These are phyloP conservation scores for Podocnemis expansa DNA, from an alignment of 2,113 vertebrate genomes.

Conservation along the genomic window DNA sequence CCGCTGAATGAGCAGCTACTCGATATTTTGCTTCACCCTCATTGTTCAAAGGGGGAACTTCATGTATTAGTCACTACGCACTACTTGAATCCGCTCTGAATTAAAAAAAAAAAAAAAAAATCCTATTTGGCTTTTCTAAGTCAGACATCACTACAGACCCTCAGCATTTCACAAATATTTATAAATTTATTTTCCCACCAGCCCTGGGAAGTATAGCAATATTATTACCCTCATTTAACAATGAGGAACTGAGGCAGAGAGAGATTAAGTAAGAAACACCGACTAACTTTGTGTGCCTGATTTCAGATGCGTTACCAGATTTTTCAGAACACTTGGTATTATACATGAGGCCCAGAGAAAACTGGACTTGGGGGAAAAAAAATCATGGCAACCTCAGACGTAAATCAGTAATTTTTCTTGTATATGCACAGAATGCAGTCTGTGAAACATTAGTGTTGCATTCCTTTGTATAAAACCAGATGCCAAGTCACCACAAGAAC, in stretches of 20 bases:
- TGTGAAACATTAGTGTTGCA: background rate
- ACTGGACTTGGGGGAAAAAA: background rate
- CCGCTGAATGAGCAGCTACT: background rate
- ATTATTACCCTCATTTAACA: too few relatives aligned
- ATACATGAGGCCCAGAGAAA: background rate
- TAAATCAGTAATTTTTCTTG: background rate
- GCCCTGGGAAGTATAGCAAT: too few relatives aligned
- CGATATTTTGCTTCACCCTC: background rate
- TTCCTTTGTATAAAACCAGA: background rate
- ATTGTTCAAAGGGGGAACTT: background rate
- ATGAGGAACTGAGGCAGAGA: too few relatives aligned
- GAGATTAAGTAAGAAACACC: too few relatives aligned
- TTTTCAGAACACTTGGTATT: too few relatives aligned
- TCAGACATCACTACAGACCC: too few relatives aligned
- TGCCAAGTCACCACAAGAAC: background rate
- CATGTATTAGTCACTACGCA: background rate
- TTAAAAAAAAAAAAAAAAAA: too few relatives aligned
- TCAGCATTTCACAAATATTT: too few relatives aligned
- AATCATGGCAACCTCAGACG: background rate
- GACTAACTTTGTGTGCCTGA: too few relatives aligned
- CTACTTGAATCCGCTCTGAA: background rate
- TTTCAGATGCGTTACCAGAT: too few relatives aligned
- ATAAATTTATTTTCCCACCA: too few relatives aligned
- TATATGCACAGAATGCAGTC: background rate
- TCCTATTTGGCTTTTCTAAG: too few relatives aligned